These are phyloP conservation scores for Nebria brevicollis DNA, from an alignment of 2,888 invertebrate species.

Conservation along the genomic window DNA sequence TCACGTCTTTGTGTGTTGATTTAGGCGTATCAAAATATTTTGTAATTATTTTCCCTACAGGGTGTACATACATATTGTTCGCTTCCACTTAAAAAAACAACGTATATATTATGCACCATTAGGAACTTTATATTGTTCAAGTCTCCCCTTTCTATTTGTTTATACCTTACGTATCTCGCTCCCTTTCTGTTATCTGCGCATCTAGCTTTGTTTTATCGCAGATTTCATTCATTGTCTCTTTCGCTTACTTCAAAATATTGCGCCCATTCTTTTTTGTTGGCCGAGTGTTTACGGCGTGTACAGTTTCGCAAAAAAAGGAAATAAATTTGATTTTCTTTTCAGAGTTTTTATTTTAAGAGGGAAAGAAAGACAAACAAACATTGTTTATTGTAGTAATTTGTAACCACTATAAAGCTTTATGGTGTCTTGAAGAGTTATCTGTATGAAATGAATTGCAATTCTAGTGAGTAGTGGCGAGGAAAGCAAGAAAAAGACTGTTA, in stretches of 20 bases:
- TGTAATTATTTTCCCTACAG: no score
- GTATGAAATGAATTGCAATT: background rate
- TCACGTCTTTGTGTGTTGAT: no score
- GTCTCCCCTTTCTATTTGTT: background rate
- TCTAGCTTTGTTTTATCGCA: background rate
- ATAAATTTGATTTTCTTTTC: background rate
- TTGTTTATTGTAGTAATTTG: background rate
- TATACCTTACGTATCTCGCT: background rate
- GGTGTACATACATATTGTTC: no score
- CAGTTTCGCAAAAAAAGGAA: background rate
- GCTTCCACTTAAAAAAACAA: background rate
- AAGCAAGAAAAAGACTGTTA: background rate
- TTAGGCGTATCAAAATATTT: no score
- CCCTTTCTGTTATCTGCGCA: background rate
- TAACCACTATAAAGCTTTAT: background rate
- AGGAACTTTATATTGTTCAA: constrained; percentile 31
- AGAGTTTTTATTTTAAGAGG: background rate
- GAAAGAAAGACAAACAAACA: background rate
- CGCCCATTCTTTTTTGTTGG: background rate
- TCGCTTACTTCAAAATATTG: constrained; percentile 7
- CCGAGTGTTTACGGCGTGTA: background rate
- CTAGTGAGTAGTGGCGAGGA: background rate
- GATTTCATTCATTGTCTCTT: background rate
- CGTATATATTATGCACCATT: constrained; percentile 39
- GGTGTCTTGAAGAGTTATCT: background rate